Percentiles rank a stretch among this genome's conserved stretches.
Evolutionary conservation across 1,140 invertebrate genomes (phyloP).

Genomic region (Ericerus pela): DNA sequence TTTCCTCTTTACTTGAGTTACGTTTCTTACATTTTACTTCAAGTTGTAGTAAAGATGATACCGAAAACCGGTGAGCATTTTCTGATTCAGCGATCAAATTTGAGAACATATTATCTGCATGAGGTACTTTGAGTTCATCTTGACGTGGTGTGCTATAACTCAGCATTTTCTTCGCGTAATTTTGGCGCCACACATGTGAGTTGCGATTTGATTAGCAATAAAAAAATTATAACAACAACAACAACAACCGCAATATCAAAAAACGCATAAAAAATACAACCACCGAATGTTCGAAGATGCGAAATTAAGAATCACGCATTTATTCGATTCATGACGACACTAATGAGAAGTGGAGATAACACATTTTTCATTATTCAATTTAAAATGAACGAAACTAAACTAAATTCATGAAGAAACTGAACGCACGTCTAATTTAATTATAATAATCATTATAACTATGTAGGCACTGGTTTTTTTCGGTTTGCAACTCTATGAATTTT

Average conservation of each 20-base stretch:
- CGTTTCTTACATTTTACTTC: slow-evolving; percentile 4
- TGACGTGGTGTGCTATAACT: background rate
- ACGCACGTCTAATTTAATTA: slow-evolving; percentile 11
- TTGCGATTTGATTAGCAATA: background rate
- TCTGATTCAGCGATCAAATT: background rate
- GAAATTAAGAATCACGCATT: too few species aligned
- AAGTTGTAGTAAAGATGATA: background rate
- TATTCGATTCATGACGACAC: background rate
- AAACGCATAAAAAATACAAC: too few species aligned
- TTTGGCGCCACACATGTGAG: background rate
- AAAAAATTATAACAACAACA: background rate
- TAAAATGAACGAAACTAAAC: too few species aligned
- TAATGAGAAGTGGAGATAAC: too few species aligned
- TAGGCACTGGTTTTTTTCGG: too few species aligned
- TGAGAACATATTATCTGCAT: background rate
- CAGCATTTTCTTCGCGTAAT: background rate
- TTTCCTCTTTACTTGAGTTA: background rate
- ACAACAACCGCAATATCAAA: background rate
- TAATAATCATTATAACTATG: too few species aligned
- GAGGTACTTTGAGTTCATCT: background rate
- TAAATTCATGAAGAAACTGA: too few species aligned
- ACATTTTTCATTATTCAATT: too few species aligned
- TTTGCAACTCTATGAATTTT: background rate
- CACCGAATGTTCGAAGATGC: too few species aligned
- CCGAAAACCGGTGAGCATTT: slow-evolving; percentile 3